A percentile compares a stretch with the other conserved stretches of the same genome.
Evolutionary conservation across 2,888 invertebrate species (phyloP).

Genomic region (Leucoptera coffeella): DNA sequence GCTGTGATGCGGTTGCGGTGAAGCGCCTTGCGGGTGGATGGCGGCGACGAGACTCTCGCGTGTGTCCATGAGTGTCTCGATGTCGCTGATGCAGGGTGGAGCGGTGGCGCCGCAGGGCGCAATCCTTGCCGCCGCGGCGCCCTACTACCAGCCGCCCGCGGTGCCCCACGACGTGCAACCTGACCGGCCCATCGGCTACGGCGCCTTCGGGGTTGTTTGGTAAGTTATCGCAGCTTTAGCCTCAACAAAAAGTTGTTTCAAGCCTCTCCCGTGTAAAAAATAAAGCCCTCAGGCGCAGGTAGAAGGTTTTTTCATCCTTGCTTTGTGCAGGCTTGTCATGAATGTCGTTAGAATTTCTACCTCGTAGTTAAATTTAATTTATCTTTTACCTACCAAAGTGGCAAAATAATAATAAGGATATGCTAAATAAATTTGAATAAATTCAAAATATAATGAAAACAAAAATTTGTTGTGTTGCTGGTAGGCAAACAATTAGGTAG

Average conservation of each 20-base stretch:
- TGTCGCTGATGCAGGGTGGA: slow-evolving; percentile 67
- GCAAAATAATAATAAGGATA: no score
- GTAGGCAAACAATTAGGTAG: no score
- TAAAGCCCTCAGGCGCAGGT: background rate
- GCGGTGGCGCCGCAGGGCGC: slow-evolving; percentile 65
- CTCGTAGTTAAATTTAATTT: no score
- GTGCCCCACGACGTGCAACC: slow-evolving; percentile 78
- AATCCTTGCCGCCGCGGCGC: slow-evolving; percentile 67
- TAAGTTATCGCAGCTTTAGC: no score
- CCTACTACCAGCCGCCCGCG: slow-evolving; percentile 67
- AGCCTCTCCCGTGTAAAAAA: background rate
- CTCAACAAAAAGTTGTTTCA: background rate
- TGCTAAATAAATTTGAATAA: no score
- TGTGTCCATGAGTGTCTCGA: slow-evolving; percentile 85
- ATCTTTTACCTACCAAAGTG: no score
- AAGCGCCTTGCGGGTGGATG: slow-evolving; percentile 49
- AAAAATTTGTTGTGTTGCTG: no score
- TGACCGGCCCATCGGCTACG: slow-evolving; percentile 98
- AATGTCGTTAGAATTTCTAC: no score
- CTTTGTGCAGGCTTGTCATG: no score
- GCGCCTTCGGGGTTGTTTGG: slow-evolving; percentile 99
- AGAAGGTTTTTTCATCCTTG: no score
- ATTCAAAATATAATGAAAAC: no score
- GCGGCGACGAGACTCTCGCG: slow-evolving; percentile 79
- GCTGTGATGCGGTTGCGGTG: slow-evolving; percentile 48